phyloP scores from a whole-genome alignment of 2,797 vertebrate species.

The Rhincodon typus region DNA sequence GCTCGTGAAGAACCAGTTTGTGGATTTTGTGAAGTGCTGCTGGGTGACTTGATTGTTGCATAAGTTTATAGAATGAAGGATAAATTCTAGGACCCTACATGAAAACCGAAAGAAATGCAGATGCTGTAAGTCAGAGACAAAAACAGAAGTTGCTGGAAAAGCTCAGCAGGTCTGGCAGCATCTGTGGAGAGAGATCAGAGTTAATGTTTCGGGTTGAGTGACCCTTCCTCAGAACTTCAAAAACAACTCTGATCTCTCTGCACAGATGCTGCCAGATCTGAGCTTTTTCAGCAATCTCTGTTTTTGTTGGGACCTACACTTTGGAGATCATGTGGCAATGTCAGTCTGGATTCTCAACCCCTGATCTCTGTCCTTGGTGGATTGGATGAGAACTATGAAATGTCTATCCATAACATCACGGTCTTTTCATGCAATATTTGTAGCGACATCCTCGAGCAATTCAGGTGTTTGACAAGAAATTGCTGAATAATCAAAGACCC shows the following conservation, averaged over 20 bases:
- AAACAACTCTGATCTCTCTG: too few species aligned
- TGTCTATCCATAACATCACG: too few species aligned
- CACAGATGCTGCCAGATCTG: too few species aligned
- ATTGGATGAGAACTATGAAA: background rate
- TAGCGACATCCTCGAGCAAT: background rate
- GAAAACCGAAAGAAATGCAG: too few species aligned
- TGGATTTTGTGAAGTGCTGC: background rate
- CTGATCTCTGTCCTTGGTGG: background rate
- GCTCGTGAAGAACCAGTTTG: background rate
- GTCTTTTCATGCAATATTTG: too few species aligned
- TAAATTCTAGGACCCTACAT: background rate
- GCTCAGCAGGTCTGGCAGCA: too few species aligned
- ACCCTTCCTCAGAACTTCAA: too few species aligned
- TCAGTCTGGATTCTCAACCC: background rate
- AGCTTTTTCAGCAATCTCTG: too few species aligned
- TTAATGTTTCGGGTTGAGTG: too few species aligned
- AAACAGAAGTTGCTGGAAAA: too few species aligned
- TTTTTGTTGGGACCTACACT: background rate
- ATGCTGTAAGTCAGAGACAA: too few species aligned
- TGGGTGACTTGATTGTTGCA: background rate
- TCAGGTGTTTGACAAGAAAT: background rate
- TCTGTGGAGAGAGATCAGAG: too few species aligned
- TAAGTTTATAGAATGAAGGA: background rate
- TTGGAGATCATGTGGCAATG: background rate
- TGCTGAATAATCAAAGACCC: background rate